Percentiles rank a stretch among this genome's conserved stretches.
These are phyloP conservation scores for Acleris cristana DNA, from an alignment of 2,888 invertebrate species.

Conservation along the genomic window DNA sequence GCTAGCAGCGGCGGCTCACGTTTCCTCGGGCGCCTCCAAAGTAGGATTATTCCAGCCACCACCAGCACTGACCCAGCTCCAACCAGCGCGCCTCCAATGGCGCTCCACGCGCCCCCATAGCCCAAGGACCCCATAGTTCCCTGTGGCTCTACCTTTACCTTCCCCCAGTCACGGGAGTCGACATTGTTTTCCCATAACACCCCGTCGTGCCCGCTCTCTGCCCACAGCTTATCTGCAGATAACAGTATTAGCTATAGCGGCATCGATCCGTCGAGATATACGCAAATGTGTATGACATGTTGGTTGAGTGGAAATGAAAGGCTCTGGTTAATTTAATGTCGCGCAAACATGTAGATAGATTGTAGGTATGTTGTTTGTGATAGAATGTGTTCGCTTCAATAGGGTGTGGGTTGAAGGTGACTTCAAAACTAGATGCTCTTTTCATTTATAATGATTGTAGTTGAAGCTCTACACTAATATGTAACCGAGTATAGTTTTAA, in stretches of 20 bases:
- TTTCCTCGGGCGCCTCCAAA: conserved; percentile 66
- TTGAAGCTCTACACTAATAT: too few species aligned
- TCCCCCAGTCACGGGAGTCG: conserved; percentile 7
- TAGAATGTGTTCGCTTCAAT: conserved; percentile 8
- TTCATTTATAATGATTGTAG: too few species aligned
- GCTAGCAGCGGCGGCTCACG: conserved; percentile 62
- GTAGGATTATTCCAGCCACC: conserved; percentile 61
- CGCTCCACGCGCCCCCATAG: conserved; percentile 68
- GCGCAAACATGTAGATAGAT: conserved; percentile 12
- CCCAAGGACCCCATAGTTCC: conserved; percentile 46
- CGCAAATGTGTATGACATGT: conserved; percentile 29
- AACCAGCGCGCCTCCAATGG: conserved; percentile 66
- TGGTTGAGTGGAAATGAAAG: conserved; percentile 22
- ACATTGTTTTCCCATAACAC: conserved; percentile 54
- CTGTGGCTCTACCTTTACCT: conserved; percentile 45
- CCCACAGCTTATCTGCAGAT: conserved; percentile 79
- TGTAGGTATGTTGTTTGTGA: conserved; percentile 1
- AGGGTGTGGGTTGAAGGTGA: neutral
- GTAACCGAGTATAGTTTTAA: too few species aligned
- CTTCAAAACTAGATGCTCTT: neutral
- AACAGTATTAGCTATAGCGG: conserved; percentile 71
- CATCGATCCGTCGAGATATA: conserved; percentile 66
- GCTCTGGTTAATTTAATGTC: conserved; percentile 25
- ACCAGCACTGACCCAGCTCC: conserved; percentile 72
- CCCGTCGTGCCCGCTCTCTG: conserved; percentile 58